A percentile compares a stretch with the other conserved stretches of the same genome.
phyloP scores from a whole-genome alignment of 2,113 vertebrate genomes.

The Brachypodius melanocephalos region DNA sequence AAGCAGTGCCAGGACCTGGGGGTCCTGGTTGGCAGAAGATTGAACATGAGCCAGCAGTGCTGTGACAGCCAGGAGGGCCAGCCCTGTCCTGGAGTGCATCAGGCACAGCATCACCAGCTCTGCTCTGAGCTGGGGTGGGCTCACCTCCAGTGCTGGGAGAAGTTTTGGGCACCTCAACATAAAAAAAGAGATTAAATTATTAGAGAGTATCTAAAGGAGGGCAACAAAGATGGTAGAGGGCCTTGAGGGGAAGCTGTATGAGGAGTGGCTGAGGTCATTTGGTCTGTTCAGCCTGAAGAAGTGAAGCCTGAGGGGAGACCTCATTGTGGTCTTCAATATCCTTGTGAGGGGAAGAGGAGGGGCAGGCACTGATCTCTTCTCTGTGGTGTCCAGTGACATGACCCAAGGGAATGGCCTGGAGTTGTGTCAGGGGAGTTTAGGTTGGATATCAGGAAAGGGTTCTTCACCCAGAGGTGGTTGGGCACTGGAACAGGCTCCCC shows the following conservation, averaged over 20 bases:
- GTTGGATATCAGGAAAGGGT: neutral
- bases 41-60: neutral
- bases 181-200: neutral
- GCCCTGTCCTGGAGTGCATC: accelerated
- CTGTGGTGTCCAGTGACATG: accelerated
- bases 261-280: neutral
- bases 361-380: neutral
- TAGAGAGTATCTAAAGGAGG: neutral
- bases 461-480: accelerated
- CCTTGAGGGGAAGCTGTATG: accelerated
- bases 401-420: accelerated
- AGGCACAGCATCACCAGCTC: accelerated
- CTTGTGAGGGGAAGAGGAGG: neutral
- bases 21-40: neutral
- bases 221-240: neutral
- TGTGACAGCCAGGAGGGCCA: neutral
- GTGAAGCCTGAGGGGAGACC: neutral
- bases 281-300: neutral
- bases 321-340: neutral
- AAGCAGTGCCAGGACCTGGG: too few species aligned
- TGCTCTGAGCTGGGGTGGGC: accelerated
- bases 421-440: neutral
- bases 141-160: accelerated
- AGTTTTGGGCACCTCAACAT: accelerated
- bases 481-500: neutral